Conservation (phyloP, 2,797 vertebrate genomes). For the Xiphorhynchus erythropygius region DNA sequence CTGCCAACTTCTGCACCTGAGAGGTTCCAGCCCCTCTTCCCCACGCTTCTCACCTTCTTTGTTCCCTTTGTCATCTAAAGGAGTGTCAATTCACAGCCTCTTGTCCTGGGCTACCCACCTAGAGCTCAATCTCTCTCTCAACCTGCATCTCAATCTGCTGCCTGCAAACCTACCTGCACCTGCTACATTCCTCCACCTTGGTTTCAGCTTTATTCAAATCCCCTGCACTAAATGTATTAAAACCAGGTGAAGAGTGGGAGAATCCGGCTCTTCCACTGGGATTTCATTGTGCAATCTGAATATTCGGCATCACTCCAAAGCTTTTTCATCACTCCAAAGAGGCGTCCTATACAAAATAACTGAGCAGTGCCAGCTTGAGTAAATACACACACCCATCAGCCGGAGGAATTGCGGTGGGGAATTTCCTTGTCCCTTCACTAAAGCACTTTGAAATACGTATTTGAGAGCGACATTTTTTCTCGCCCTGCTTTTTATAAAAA, state of each 20-base stretch:
- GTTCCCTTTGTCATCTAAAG: neutral
- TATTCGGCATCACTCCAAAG: neutral
- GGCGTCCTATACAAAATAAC: accelerated
- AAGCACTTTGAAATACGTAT: neutral
- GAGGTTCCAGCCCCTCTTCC: neutral
- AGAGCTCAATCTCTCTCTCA: neutral
- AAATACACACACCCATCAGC: neutral
- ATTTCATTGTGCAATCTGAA: neutral
- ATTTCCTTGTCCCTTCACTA: neutral
- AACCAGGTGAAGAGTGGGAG: neutral
- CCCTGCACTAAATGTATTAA: neutral
- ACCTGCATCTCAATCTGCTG: neutral
- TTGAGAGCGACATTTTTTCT: neutral
- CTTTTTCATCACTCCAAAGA: neutral
- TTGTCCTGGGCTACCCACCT: neutral
- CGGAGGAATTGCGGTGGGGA: neutral
- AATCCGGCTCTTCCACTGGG: neutral
- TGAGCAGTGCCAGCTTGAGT: accelerated
- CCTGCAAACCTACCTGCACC: neutral
- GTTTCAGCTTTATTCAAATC: neutral
- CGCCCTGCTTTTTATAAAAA: neutral
- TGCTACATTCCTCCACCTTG: neutral
- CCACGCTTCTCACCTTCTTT: neutral
- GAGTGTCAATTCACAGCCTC: neutral
- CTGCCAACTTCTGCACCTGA: neutral